Percentiles rank a stretch among this genome's conserved stretches.
These are phyloP conservation scores for Coryphaenoides rupestris DNA, from an alignment of 2,113 vertebrate species.

Conservation along the genomic window DNA sequence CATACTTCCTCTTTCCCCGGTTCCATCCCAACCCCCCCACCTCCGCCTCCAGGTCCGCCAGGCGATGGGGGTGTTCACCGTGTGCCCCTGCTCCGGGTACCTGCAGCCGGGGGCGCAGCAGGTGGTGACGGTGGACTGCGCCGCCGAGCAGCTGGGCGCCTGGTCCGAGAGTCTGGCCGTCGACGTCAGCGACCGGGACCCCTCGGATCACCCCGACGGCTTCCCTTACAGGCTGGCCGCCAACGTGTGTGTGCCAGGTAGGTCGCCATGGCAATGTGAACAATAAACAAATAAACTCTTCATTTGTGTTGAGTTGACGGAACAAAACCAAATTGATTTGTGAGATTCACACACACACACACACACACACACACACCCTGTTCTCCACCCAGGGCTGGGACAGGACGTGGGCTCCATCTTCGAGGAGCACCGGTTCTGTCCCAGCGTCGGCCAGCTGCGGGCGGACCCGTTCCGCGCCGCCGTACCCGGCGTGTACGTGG, in stretches of 20 bases:
- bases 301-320: no score
- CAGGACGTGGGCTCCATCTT: slow-evolving; percentile 76
- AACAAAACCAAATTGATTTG: no score
- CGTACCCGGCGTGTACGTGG: slow-evolving; percentile 71
- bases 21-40: background rate
- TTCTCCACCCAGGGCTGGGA: slow-evolving; percentile 63
- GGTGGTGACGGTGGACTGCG: slow-evolving; percentile 79
- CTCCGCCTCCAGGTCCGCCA: slow-evolving; percentile 63
- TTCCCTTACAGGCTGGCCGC: slow-evolving; percentile 77
- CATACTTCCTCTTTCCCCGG: background rate
- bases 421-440: slow-evolving; percentile 84
- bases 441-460: slow-evolving; percentile 58
- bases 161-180: slow-evolving; percentile 76
- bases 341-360: no score
- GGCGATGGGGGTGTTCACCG: slow-evolving; percentile 76
- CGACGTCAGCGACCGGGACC: slow-evolving; percentile 80
- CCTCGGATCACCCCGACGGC: slow-evolving; percentile 74
- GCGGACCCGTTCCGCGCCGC: slow-evolving; percentile 62
- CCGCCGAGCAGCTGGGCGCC: slow-evolving; percentile 74
- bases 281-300: no score
- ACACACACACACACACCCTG: background rate
- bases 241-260: slow-evolving; percentile 85
- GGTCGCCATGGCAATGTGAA: background rate
- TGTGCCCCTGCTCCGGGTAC: slow-evolving; percentile 77
- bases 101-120: slow-evolving; percentile 72